Base-by-base conservation (phyloP, 2,888 invertebrate genomes). In the Merodon equestris region DNA sequence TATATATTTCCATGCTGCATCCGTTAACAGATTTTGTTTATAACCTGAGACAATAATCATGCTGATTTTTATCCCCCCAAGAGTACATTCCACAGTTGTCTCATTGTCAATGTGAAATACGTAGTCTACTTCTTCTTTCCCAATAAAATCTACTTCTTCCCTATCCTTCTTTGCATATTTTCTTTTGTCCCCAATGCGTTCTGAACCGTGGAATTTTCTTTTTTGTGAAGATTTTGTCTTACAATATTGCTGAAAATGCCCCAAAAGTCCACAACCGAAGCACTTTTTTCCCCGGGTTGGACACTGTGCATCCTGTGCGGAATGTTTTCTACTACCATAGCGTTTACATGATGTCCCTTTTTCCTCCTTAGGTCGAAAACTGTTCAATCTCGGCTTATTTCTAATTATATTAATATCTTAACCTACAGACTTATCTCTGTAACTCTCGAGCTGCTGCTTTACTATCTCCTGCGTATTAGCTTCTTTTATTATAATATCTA, bases 401-500 rank as follows among this genome's bases (percentile, higher is more conserved):
- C 9, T 56, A 38, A 56, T 48, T 38, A 34, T 14, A n/a, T 56
- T 48, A 27, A 67, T 42, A 7, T 66, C 48, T 42, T 66, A 42
- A 27, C 48, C 38, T 40, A 3, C 13, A 50, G 9, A n/a, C 27
- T 57, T 67, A 17, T 67, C 27, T 27, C 53, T 53, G 38, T 64
- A 58, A 27, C 45, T 56, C 5, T 64, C 64, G 15, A 72, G 45
- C 34, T 72, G 64, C 18, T 64, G 56, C 17, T 45, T 58, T 12
- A 58, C 40, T 27, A 47, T 51, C 51, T 66, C 73, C 34, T 53
- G 58, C 9, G 57, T 54, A 60, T 73, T 66, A 53, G 73, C 64
- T 51, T 73, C 66, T 47, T 50, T 53, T 45, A 66, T 51, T 47
- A 73, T 73, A 10, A 14, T 66, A 34, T 73, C 66, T 34, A 66